Conservation (phyloP, 2,797 vertebrate genomes). For the Hozukius guyotensis region DNA sequence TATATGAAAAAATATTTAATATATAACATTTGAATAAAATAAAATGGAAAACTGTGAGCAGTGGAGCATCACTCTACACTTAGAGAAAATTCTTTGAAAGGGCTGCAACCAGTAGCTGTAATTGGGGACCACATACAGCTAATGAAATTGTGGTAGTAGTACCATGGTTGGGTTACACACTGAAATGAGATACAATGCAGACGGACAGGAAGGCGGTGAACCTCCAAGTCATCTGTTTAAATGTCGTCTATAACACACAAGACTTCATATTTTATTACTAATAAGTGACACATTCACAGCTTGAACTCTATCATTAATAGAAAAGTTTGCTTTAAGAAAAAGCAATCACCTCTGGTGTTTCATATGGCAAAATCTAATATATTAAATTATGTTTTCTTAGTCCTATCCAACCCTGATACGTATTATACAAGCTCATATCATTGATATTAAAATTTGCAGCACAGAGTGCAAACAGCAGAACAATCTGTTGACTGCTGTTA, state of each 20-base stretch:
- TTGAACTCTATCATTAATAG: background rate
- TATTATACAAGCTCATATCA: background rate
- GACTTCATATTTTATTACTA: background rate
- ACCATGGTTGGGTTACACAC: conserved; percentile 51
- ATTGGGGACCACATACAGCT: conserved; percentile 24
- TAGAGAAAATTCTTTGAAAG: background rate
- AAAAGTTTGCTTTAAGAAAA: background rate
- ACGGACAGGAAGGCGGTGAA: conserved; percentile 13
- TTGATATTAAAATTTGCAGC: background rate
- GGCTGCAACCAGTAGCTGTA: conserved; percentile 28
- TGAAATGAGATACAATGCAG: conserved; percentile 57
- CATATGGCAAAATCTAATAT: background rate
- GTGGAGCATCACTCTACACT: background rate
- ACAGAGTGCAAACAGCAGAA: background rate
- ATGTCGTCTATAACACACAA: background rate
- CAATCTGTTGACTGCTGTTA: background rate
- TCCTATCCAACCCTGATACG: background rate
- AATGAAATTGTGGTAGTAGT: conserved; percentile 40
- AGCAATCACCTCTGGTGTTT: background rate
- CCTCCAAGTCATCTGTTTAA: conserved; percentile 2
- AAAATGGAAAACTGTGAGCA: background rate
- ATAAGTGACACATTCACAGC: background rate
- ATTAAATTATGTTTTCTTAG: background rate
- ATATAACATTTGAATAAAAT: too few relatives aligned
- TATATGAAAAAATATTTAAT: too few relatives aligned